phyloP scores from a whole-genome alignment of 2,113 vertebrate species.

The Lagopus leucura region DNA sequence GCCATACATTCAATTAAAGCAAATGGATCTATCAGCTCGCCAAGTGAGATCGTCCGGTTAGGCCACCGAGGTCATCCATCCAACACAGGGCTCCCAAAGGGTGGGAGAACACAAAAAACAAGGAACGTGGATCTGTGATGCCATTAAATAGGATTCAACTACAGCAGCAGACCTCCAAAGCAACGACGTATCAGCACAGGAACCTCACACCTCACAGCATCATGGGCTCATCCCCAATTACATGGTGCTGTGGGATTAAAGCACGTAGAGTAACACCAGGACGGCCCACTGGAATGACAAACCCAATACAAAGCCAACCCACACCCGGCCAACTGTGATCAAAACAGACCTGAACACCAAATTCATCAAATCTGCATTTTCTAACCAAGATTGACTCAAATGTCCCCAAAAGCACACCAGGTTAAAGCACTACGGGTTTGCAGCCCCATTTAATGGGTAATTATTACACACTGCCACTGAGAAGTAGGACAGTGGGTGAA shows the following conservation, averaged over 20 bases:
- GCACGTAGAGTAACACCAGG: not conserved
- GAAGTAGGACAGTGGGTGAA: not conserved
- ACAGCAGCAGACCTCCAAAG: conserved; percentile 43
- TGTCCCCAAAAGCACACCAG: accelerated
- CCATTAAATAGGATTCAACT: conserved; percentile 64
- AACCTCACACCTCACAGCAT: conserved; percentile 34
- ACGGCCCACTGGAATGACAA: not conserved
- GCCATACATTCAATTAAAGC: not conserved
- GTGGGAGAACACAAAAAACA: conserved; percentile 54
- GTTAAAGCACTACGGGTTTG: not conserved
- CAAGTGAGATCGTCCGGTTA: conserved; percentile 27
- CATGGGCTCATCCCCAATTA: not conserved
- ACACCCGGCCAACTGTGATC: not conserved
- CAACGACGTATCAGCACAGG: not conserved
- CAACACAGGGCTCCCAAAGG: conserved; percentile 41
- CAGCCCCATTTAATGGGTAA: not conserved
- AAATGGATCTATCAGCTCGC: not conserved
- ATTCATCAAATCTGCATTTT: not conserved
- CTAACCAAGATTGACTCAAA: not conserved
- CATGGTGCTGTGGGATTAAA: not conserved
- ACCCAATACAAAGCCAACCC: not conserved
- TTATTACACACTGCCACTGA: not conserved
- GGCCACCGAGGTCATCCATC: not conserved
- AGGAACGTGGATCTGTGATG: not conserved
- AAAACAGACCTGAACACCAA: not conserved